These are phyloP conservation scores for Scolanthus callimorphus DNA, from an alignment of 92 coral and sea anemone genomes.

Conservation along the genomic window DNA sequence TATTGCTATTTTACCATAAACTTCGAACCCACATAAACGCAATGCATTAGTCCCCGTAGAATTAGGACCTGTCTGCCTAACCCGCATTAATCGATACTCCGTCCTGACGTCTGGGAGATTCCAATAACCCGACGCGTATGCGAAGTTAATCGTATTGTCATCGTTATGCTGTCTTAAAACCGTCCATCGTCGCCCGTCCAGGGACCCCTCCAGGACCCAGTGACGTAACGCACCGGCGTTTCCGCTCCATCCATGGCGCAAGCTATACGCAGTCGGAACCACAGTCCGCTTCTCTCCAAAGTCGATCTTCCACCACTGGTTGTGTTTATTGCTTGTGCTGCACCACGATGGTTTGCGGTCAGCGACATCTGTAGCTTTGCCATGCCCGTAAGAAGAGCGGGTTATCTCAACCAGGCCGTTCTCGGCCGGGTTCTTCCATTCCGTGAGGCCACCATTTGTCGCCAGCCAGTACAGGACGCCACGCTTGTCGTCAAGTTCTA, in stretches of 20 bases:
- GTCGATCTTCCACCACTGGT: constrained; percentile 85
- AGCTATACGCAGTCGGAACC: constrained; percentile 50
- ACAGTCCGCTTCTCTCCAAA: constrained; percentile 63
- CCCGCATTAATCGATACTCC: constrained; percentile 60
- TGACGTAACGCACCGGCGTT: constrained; percentile 61
- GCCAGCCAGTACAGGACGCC: constrained; percentile 83
- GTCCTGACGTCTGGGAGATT: constrained; percentile 38
- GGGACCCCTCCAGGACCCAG: constrained; percentile 73
- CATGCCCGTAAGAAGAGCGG: constrained; percentile 82
- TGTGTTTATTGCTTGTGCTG: constrained; percentile 64
- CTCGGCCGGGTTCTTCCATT: constrained; percentile 74
- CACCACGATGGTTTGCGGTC: constrained; percentile 64
- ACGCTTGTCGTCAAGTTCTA: constrained; percentile 48
- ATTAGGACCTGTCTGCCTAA: constrained; percentile 70
- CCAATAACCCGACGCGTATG: constrained; percentile 70
- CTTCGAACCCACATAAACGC: constrained; percentile 65
- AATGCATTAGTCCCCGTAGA: constrained; percentile 53
- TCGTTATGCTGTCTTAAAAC: constrained; percentile 49
- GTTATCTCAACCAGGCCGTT: constrained; percentile 39
- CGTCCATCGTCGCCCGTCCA: constrained; percentile 60
- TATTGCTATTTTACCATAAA: constrained; percentile 57
- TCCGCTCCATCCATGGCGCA: constrained; percentile 72
- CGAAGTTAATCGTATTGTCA: constrained; percentile 54
- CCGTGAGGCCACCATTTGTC: constrained; percentile 41
- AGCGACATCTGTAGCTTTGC: constrained; percentile 67